Evolutionary conservation across 2,113 vertebrate genomes (phyloP), one percentile per base, ranked within the genome.

Genomic region (Solea senegalensis): DNA sequence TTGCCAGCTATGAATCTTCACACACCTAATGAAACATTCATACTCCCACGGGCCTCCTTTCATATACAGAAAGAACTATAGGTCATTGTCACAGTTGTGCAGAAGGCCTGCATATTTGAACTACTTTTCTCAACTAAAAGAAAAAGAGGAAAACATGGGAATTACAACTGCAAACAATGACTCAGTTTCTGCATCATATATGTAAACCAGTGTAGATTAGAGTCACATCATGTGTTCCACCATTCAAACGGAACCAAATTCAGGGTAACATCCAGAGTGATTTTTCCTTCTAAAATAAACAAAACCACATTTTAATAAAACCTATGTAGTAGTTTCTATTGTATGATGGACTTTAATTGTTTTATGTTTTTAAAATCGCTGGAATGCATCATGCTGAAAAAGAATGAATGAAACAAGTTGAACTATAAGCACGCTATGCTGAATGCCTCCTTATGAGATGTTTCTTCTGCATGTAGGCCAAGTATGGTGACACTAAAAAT

Each of bases 41-140:
- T 82, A 76, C 77, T 79, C 83, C 88, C 55, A 86, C 86, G 78
- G 61, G 52, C 67, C 55, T 77, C 56, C 72, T 76, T 65, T 81
- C 71, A 71, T 76, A 48, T 44, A 75, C 56, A 67, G 67, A 81
- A 50, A 52, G 60, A 70, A 46, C 57, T 84, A 65, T 69, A 78
- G 14, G 7, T 83, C 78, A 79, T 4, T 76, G 28, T 41, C 41
- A 49, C 48, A 52, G 59, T 71, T 28, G 26, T 41, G 40, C 55
- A 2, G 45, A 58, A 12, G 57, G 50, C n/a, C 52, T 41, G 26
- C n/a, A 16, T 43, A 65, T 75, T 54, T 75, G 52, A 72, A 57
- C 53, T 26, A 56, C 2, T 72, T 74, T 63, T 57, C 41, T 49
- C 9, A 55, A 48, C 51, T 62, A 53, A 72, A 67, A 70, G 12